A percentile compares a stretch with the other conserved stretches of the same genome.
Conservation (phyloP, 1,140 invertebrate species). For the Melitaea cinxia region DNA sequence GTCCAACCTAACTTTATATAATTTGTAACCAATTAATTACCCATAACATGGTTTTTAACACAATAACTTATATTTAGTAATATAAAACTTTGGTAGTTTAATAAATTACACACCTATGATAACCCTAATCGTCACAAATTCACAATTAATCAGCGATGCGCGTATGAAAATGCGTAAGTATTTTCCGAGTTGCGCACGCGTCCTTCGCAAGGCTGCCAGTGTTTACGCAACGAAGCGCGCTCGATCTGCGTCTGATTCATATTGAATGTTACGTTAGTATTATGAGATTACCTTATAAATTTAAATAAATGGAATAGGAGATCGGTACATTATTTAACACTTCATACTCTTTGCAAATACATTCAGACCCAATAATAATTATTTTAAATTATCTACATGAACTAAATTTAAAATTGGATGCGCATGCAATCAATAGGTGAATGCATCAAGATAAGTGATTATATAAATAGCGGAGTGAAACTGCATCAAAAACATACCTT, state of each 20-base stretch:
- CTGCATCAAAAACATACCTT: no score
- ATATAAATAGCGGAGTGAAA: no score
- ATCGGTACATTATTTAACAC: neutral
- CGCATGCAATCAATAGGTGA: no score
- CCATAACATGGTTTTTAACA: no score
- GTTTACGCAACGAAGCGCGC: constrained; percentile 40
- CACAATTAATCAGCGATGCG: constrained; percentile 32
- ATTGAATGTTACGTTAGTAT: constrained; percentile 22
- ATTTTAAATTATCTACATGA: no score
- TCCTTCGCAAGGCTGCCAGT: constrained; percentile 70
- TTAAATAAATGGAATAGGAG: neutral
- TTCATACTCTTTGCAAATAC: neutral
- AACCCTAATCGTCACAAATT: constrained; percentile 20
- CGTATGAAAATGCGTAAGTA: constrained; percentile 52
- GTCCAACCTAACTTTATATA: no score
- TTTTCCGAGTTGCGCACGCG: constrained; percentile 45
- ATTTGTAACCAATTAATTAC: no score
- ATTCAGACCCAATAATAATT: no score
- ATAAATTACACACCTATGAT: neutral
- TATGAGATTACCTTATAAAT: constrained; percentile 15
- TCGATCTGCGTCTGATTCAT: constrained; percentile 23
- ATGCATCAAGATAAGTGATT: no score
- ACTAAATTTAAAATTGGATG: no score
- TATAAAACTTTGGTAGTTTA: neutral
- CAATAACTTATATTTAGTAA: no score